A percentile compares a stretch with the other conserved stretches of the same genome.
Evolutionary conservation across 1,140 invertebrate species (phyloP).

Genomic region (Drosophila bocqueti): DNA sequence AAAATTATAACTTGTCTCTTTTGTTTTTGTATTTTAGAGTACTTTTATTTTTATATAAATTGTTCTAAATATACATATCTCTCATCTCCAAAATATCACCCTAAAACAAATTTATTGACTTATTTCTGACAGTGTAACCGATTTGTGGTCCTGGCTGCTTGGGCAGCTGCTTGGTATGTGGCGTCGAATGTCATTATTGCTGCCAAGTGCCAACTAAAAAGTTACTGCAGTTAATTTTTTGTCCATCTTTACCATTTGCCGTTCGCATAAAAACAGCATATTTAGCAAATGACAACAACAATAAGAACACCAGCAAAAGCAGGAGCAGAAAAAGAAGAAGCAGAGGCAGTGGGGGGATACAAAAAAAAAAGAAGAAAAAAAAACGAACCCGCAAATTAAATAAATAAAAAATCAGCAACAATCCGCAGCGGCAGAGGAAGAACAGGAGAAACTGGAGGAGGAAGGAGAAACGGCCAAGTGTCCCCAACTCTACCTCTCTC

Average conservation of each 20-base stretch:
- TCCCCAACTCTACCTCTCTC: constrained; percentile 23
- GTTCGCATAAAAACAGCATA: constrained; percentile 84
- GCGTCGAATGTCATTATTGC: constrained; percentile 85
- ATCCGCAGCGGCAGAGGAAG: constrained; percentile 33
- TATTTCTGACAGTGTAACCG: background rate
- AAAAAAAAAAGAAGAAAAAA: constrained; percentile 27
- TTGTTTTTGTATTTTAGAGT: background rate
- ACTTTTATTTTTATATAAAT: background rate
- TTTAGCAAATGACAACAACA: constrained; percentile 84
- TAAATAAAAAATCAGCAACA: constrained; percentile 80
- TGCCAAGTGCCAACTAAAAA: constrained; percentile 84
- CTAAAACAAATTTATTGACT: background rate
- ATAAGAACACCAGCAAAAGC: constrained; percentile 26
- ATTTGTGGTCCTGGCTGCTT: constrained; percentile 47
- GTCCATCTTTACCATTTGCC: constrained; percentile 77
- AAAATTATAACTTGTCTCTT: background rate
- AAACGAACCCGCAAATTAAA: constrained; percentile 73
- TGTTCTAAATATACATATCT: background rate
- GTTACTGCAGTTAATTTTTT: constrained; percentile 83
- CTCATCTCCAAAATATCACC: background rate
- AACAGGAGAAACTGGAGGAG: constrained; percentile 41
- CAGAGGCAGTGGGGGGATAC: constrained; percentile 8
- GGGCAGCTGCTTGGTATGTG: constrained; percentile 80
- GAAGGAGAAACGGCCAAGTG: constrained; percentile 42
- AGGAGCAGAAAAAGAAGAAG: constrained; percentile 23